Evolutionary conservation across 2,113 vertebrate species (phyloP).

Genomic region (Manacus vitellinus): DNA sequence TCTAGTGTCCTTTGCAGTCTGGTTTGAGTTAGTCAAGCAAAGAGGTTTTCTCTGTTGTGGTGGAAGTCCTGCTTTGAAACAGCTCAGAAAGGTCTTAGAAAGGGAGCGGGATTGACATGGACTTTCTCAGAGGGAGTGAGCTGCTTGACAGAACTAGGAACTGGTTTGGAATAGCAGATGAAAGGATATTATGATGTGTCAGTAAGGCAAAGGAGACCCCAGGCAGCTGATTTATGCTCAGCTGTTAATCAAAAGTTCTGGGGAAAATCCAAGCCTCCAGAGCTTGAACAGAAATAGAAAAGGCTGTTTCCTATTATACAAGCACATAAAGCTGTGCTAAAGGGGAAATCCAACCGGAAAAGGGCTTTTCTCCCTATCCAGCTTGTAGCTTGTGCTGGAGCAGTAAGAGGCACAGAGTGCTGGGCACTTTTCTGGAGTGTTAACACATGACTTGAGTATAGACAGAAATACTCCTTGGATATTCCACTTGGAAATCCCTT

Average conservation of each 20-base stretch:
- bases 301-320: conserved; percentile 47
- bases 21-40: not conserved
- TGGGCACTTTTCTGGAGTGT: not conserved
- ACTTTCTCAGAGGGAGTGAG: not conserved
- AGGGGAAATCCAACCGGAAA: conserved; percentile 36
- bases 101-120: not conserved
- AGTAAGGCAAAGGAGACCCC: conserved; percentile 40
- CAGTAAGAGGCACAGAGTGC: not conserved
- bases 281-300: conserved; percentile 47
- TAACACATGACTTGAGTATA: fast-evolving
- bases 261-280: conserved; percentile 36
- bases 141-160: not conserved
- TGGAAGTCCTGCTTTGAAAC: not conserved
- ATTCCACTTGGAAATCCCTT: not conserved
- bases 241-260: conserved; percentile 57
- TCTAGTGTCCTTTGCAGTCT: not conserved
- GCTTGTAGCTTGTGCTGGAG: not conserved
- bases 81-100: not conserved
- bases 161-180: not conserved
- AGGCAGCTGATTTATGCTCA: conserved; percentile 44
- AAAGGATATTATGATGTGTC: conserved; percentile 33
- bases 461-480: not conserved
- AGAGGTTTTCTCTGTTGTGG: not conserved
- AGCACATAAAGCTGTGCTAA: conserved; percentile 16
- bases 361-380: conserved; percentile 34